Conservation (phyloP, 1,140 invertebrate genomes). For the Ericerus pela region DNA sequence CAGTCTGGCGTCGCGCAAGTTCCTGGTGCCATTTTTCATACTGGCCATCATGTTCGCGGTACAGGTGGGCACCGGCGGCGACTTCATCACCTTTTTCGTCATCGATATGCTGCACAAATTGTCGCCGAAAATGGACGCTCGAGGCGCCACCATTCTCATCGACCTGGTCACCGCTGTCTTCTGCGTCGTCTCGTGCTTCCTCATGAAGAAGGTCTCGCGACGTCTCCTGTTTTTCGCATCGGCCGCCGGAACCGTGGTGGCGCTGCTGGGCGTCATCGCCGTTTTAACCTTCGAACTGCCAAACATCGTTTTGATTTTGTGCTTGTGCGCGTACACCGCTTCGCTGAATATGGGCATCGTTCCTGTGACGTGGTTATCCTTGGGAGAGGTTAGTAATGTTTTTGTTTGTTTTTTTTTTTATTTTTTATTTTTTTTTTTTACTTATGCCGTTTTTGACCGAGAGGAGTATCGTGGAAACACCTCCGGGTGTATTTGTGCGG, state of each 20-base stretch:
- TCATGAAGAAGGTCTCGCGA: neutral
- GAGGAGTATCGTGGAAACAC: too few species aligned
- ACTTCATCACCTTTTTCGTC: neutral
- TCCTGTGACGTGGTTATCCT: neutral
- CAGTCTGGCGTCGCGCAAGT: neutral
- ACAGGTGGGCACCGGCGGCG: neutral
- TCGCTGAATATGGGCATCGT: neutral
- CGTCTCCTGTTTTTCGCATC: neutral
- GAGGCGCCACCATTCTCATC: neutral
- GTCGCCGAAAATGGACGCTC: neutral
- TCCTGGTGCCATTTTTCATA: neutral
- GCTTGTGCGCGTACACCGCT: neutral
- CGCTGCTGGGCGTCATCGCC: neutral
- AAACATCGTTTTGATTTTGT: neutral
- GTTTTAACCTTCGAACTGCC: neutral
- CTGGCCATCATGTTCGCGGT: neutral
- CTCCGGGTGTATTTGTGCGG: too few species aligned
- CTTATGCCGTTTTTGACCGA: neutral
- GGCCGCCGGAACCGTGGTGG: neutral
- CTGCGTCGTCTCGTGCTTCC: neutral
- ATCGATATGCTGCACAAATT: neutral
- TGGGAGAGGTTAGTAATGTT: neutral
- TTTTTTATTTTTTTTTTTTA: neutral
- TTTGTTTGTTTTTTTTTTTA: neutral
- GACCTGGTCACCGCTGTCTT: neutral